Evolutionary conservation across 2,888 invertebrate genomes (phyloP).

Genomic region (Sclerodermus sp.): DNA sequence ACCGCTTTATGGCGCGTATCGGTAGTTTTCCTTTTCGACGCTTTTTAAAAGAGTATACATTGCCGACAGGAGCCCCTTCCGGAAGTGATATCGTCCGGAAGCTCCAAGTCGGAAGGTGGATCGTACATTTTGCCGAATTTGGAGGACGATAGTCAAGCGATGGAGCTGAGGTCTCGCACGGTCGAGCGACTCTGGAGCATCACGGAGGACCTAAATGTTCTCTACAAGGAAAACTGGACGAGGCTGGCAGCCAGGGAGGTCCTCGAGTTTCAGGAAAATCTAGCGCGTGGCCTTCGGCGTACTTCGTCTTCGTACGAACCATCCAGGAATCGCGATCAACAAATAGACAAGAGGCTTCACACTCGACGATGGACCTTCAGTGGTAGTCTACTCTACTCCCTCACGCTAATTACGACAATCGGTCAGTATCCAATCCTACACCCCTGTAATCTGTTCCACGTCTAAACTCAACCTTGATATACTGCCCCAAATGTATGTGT

Average conservation of each 20-base stretch:
- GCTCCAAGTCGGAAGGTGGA: constrained; percentile 56
- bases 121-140: constrained; percentile 28
- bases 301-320: constrained; percentile 47
- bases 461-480: no score
- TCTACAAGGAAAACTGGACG: constrained; percentile 92
- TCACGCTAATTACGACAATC: constrained; percentile 92
- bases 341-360: constrained; percentile 48
- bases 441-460: no score
- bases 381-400: constrained; percentile 87
- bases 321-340: constrained; percentile 38
- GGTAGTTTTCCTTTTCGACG: no score
- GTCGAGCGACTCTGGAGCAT: constrained; percentile 84
- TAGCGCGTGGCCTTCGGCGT: constrained; percentile 53
- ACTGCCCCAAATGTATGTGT: no score
- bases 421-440: constrained; percentile 64
- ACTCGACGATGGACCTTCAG: constrained; percentile 87
- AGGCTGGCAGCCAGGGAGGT: constrained; percentile 84
- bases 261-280: constrained; percentile 75
- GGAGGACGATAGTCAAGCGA: constrained; percentile 57
- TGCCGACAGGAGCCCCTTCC: constrained; percentile 33
- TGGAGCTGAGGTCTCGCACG: constrained; percentile 69
- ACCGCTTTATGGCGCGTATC: no score
- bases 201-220: constrained; percentile 83
- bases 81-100: constrained; percentile 27
- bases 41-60: no score